A percentile compares a stretch with the other conserved stretches of the same genome.
phyloP scores from a whole-genome alignment of 2,113 vertebrate genomes.

The Sterrhoptilus dennistouni region DNA sequence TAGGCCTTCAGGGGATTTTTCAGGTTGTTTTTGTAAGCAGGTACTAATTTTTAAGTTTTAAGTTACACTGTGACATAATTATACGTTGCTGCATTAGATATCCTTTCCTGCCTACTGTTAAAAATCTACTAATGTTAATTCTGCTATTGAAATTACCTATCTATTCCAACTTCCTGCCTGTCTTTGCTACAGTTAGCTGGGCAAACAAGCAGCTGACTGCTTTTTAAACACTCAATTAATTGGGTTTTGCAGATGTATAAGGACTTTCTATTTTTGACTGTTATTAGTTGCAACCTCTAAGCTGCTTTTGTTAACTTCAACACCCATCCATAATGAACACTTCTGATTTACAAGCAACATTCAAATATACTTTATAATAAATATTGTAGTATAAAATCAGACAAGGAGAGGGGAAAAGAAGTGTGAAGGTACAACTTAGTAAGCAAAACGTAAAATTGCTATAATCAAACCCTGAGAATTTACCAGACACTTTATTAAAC shows the following conservation, averaged over 20 bases:
- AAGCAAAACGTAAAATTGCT: slow-evolving; percentile 28
- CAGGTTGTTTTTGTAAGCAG: neutral
- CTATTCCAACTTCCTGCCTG: neutral
- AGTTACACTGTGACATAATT: neutral
- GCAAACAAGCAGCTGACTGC: neutral
- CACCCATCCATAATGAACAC: neutral
- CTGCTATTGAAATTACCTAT: neutral
- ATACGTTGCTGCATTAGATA: neutral
- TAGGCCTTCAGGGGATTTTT: neutral
- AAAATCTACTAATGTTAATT: neutral
- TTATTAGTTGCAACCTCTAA: neutral
- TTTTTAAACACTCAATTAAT: neutral
- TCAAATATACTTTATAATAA: neutral
- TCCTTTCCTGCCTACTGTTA: neutral
- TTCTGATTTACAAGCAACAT: neutral
- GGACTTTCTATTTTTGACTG: neutral
- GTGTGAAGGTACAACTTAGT: neutral
- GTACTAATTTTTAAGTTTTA: neutral
- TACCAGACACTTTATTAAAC: slow-evolving; percentile 65
- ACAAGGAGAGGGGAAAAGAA: neutral
- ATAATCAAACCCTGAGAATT: neutral
- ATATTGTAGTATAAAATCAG: neutral
- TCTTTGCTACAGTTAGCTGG: neutral
- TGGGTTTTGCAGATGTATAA: neutral
- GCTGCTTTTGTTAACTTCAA: neutral